Conservation (phyloP, 1,140 invertebrate species). For the Macrobrachium rosenbergii region DNA sequence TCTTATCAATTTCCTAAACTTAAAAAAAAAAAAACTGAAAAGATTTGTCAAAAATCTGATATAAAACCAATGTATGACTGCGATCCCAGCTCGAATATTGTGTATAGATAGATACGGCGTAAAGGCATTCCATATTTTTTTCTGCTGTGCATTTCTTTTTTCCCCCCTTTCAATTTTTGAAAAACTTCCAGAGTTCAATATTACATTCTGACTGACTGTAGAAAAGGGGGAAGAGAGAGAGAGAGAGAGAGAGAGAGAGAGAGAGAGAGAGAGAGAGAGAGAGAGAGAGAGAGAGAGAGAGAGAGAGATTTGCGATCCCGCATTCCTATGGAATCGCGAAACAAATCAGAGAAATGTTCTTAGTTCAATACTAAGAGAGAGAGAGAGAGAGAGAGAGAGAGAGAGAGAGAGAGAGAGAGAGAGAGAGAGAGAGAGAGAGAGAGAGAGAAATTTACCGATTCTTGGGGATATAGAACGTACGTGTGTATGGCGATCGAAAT, state of each 20-base stretch:
- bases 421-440: conserved; percentile 2
- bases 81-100: too few species aligned
- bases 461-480: too few species aligned
- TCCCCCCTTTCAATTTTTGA: background rate
- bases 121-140: too few species aligned
- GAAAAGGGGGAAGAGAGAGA: background rate
- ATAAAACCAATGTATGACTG: too few species aligned
- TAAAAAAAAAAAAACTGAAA: too few species aligned
- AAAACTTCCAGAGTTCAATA: background rate
- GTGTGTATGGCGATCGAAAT: too few species aligned
- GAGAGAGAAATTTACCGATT: background rate
- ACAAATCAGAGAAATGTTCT: background rate
- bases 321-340: too few species aligned
- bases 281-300: conserved; percentile 25
- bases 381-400: conserved; percentile 11
- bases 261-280: conserved; percentile 15
- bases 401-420: conserved; percentile 12
- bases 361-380: background rate
- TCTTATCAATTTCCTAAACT: too few species aligned
- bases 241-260: background rate
- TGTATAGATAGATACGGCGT: too few species aligned
- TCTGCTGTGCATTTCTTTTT: background rate
- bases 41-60: too few species aligned
- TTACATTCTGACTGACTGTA: background rate
- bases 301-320: background rate